Percentiles rank a stretch among this genome's conserved stretches.
Evolutionary conservation across 2,113 vertebrate species (phyloP).

Genomic region (Lutjanus erythropterus): DNA sequence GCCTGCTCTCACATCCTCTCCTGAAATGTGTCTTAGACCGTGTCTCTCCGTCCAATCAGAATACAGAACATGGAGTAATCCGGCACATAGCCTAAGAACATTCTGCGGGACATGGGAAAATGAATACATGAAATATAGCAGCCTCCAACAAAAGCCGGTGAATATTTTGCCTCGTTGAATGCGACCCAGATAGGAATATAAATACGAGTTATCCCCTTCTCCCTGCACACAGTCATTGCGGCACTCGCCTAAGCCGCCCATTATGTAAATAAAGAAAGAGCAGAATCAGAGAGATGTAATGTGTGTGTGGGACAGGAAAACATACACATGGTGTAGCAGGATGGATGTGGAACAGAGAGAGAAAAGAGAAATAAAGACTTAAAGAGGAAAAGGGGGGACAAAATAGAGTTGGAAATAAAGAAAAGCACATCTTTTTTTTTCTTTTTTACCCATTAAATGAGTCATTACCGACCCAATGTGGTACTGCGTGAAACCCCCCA

Average conservation of each 20-base stretch:
- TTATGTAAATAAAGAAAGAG: conserved; percentile 62
- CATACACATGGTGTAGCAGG: conserved; percentile 32
- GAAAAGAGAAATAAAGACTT: background rate
- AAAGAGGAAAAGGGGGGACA: background rate
- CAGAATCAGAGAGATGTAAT: conserved; percentile 38
- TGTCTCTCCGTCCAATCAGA: conserved; percentile 34
- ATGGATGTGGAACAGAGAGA: conserved; percentile 12
- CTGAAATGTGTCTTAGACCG: conserved; percentile 16
- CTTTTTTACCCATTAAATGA: conserved; percentile 61
- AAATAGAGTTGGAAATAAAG: conserved; percentile 38
- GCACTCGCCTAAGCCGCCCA: conserved; percentile 53
- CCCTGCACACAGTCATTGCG: conserved; percentile 43
- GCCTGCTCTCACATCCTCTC: conserved; percentile 7
- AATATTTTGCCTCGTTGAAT: conserved; percentile 45
- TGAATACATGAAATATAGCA: conserved; percentile 54
- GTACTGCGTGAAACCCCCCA: conserved; percentile 59
- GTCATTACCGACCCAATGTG: conserved; percentile 65
- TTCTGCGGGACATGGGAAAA: conserved; percentile 45
- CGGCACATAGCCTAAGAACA: conserved; percentile 35
- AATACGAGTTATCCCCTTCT: conserved; percentile 54
- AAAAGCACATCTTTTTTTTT: conserved; percentile 37
- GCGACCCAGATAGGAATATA: conserved; percentile 64
- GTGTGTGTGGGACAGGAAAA: conserved; percentile 28
- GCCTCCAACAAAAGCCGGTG: conserved; percentile 56
- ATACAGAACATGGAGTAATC: conserved; percentile 51